phyloP scores from a whole-genome alignment of 2,113 vertebrate genomes.

The Conger conger region DNA sequence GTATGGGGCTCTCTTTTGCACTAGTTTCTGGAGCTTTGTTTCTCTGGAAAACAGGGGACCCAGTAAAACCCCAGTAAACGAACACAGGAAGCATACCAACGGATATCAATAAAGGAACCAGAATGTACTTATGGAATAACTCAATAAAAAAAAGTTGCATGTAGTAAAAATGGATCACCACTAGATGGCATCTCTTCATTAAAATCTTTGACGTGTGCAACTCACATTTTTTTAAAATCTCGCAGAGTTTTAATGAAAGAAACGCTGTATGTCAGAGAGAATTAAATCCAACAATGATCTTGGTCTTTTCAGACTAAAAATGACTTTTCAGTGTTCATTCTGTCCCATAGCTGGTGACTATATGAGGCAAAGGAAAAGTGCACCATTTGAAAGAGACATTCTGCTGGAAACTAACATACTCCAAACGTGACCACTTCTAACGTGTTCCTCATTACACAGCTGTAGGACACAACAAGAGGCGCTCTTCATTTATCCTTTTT shows the following conservation, averaged over 20 bases:
- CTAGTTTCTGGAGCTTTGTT: neutral
- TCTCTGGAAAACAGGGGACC: neutral
- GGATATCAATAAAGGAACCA: neutral
- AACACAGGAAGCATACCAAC: neutral
- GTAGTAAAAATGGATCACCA: neutral
- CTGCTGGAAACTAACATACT: neutral
- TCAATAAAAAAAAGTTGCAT: neutral
- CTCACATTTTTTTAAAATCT: too few species aligned
- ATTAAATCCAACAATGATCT: neutral
- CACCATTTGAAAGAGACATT: neutral
- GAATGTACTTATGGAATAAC: neutral
- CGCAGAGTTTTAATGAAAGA: neutral
- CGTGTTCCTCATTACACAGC: neutral
- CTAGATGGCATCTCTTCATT: slow-evolving; percentile 8
- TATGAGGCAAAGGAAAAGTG: neutral
- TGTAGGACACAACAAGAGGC: neutral
- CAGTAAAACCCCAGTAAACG: neutral
- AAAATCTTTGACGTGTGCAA: neutral
- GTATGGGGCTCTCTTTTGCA: neutral
- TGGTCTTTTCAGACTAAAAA: neutral
- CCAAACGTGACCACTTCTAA: neutral
- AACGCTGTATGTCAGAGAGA: neutral
- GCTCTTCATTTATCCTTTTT: slow-evolving; percentile 1
- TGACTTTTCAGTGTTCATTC: neutral
- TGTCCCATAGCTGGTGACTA: neutral